Evolutionary conservation across 2,888 invertebrate species (phyloP).

Genomic region (Carabus problematicus): DNA sequence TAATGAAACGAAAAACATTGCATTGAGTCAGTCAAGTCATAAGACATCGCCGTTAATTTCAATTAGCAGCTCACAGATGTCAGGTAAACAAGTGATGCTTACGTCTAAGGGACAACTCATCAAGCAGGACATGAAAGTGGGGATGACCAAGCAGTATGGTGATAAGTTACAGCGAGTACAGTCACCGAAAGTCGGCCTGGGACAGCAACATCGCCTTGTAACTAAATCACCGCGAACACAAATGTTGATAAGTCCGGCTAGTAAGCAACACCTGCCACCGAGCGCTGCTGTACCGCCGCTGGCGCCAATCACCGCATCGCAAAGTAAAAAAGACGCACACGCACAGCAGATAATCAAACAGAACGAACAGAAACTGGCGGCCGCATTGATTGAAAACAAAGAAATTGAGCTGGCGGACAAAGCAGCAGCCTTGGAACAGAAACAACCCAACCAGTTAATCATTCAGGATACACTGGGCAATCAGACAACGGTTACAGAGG

Average conservation of each 20-base stretch:
- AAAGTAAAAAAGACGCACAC: conserved; percentile 42
- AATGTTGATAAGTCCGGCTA: conserved; percentile 43
- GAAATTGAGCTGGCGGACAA: conserved; percentile 53
- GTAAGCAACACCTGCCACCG: conserved; percentile 36
- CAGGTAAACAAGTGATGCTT: conserved; percentile 52
- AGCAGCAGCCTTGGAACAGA: conserved; percentile 44
- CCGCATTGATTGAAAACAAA: conserved; percentile 51
- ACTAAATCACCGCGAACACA: conserved; percentile 32
- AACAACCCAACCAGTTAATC: conserved; percentile 55
- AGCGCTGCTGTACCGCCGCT: conserved; percentile 47
- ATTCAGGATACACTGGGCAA: conserved; percentile 59
- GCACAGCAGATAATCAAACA: conserved; percentile 45
- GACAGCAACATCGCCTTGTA: conserved; percentile 19
- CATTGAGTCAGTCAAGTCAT: conserved; percentile 18
- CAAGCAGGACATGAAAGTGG: conserved; percentile 50
- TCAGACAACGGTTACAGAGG: conserved; percentile 63
- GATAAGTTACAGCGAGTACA: conserved; percentile 32
- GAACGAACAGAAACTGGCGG: conserved; percentile 39
- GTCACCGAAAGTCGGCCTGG: conserved; percentile 7
- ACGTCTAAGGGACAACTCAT: conserved; percentile 53
- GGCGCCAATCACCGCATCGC: conserved; percentile 51
- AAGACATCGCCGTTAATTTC: conserved; percentile 28
- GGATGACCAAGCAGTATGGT: conserved; percentile 44
- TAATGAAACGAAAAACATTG: conserved; percentile 42
- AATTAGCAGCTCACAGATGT: conserved; percentile 20